phyloP scores from a whole-genome alignment of 2,113 vertebrate genomes.

The Sebastes fasciatus region DNA sequence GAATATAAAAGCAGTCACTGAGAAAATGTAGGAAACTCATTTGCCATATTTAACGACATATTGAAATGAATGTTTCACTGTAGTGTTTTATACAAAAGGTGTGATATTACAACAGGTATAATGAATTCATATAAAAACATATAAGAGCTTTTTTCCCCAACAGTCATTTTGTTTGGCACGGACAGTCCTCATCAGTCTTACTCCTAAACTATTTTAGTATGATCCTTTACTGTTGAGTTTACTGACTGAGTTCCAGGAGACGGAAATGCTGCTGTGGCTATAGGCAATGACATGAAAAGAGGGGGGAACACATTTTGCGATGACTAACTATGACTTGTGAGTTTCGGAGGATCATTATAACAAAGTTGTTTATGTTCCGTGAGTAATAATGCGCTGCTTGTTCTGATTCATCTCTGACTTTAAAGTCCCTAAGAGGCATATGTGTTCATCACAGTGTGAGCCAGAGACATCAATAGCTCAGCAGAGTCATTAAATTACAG shows the following conservation, averaged over 20 bases:
- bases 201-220: not conserved
- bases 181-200: not conserved
- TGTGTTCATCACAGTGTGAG: conserved; percentile 8
- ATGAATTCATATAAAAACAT: not conserved
- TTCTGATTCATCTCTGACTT: conserved; percentile 37
- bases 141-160: not conserved
- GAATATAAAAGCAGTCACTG: not conserved
- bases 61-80: not conserved
- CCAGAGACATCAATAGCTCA: conserved; percentile 31
- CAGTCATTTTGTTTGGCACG: not conserved
- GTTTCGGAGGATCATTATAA: conserved; percentile 2
- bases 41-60: not conserved
- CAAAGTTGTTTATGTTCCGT: conserved; percentile 10
- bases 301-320: not conserved
- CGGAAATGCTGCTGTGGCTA: not conserved
- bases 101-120: not conserved
- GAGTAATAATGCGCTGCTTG: conserved; percentile 12
- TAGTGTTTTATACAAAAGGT: not conserved
- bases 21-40: not conserved
- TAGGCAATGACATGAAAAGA: not conserved
- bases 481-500: conserved; percentile 32
- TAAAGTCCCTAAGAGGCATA: conserved; percentile 5
- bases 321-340: not conserved
- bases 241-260: not conserved
- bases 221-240: conserved; percentile 2